These are phyloP conservation scores for Apantesis nais DNA, from an alignment of 2,888 invertebrate species.

Conservation along the genomic window DNA sequence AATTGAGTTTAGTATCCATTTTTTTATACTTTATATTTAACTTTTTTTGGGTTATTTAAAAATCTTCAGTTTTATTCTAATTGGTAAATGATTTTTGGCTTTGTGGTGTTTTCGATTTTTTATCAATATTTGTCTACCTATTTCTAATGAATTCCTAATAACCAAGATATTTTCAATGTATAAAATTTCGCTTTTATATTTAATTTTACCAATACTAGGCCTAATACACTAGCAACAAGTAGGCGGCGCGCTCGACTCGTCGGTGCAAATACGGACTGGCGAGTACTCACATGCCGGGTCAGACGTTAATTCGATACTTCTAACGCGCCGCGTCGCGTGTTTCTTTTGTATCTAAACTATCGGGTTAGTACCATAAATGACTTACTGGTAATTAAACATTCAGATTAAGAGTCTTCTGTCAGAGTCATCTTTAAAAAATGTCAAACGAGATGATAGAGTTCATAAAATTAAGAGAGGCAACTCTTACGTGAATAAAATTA, in stretches of 20 bases:
- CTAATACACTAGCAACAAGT: background rate
- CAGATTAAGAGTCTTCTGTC: too few species aligned
- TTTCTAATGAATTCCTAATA: background rate
- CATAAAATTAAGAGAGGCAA: background rate
- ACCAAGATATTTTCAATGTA: background rate
- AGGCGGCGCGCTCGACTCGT: background rate
- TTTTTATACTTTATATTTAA: too few species aligned
- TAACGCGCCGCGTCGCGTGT: background rate
- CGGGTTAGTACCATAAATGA: background rate
- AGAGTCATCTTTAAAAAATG: too few species aligned
- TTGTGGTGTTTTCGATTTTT: too few species aligned
- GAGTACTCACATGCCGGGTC: background rate
- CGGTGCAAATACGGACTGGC: background rate
- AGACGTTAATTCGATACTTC: background rate
- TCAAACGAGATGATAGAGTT: background rate
- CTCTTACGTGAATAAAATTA: too few species aligned
- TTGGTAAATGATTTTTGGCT: too few species aligned
- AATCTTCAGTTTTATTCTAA: too few species aligned
- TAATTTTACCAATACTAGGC: background rate
- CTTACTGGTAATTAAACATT: too few species aligned
- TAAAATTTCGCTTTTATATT: background rate
- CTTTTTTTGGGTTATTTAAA: too few species aligned
- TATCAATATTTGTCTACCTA: background rate
- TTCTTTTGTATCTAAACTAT: background rate
- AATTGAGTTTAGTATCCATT: too few species aligned